Evolutionary conservation across 2,888 invertebrate genomes (phyloP), one percentile per base, ranked within the genome.

Genomic region (Hirtodrosophila histrioides): DNA sequence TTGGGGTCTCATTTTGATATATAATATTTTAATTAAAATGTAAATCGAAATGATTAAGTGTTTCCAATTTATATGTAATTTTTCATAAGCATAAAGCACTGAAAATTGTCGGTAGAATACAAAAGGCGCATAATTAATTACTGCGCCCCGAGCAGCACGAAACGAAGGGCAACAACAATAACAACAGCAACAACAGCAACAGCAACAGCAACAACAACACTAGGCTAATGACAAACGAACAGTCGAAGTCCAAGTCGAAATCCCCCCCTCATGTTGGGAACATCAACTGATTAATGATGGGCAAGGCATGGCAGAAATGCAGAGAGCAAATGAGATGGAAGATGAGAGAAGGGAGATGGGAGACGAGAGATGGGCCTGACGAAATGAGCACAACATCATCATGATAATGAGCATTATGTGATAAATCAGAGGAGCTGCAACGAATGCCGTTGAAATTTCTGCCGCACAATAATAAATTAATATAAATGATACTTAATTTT

Each of bases 401-500:
- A 87, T 68, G 84, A 84, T 89, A 80, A 85, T 77, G 79, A 82
- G 74, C 81, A 70, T 81, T 75, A 69, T 86, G 74, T 76, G 85
- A 84, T 85, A 87, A 86, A 81, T 86, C 78, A 73, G 66, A 39
- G 53, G 46, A 45, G 62, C 56, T 48, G 54, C 57, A 69, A 50
- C 63, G 73, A 72, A 64, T 74, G 78, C 75, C 86, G 86, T 74
- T 88, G 79, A 83, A 83, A 82, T 84, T 78, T 77, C 75, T 78
- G 78, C 78, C 76, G 83, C 81, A 78, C 76, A 75, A 71, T 89
- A 89, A 89, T 89, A 83, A 84, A 89, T 88, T 77, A 88, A 89
- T 89, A 89, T 89, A 89, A 88, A 88, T 89, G 86, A 89, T 89
- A 84, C 88, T 89, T 88, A 89, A 88, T 89, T 86, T 89, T 89